phyloP scores from a whole-genome alignment of 2,797 vertebrate genomes.

The Myripristis jacobus region DNA sequence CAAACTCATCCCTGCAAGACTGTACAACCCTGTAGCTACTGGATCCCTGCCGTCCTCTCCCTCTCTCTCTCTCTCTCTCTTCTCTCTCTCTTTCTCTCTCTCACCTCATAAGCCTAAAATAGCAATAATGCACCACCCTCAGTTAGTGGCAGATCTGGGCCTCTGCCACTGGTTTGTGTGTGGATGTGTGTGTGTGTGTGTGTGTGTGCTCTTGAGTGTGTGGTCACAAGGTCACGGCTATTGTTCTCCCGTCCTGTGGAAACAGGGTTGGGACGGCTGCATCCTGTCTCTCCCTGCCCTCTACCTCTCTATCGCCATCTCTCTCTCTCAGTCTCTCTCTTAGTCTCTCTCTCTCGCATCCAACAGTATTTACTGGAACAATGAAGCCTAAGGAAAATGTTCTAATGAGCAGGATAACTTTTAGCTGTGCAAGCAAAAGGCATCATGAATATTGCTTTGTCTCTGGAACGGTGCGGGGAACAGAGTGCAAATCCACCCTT shows the following conservation, averaged over 20 bases:
- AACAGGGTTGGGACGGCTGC: slow-evolving; percentile 84
- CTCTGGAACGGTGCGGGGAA: slow-evolving; percentile 54
- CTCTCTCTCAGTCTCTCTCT: too few relatives aligned
- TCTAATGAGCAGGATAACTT: slow-evolving; percentile 78
- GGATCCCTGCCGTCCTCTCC: slow-evolving; percentile 72
- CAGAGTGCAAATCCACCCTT: slow-evolving; percentile 58
- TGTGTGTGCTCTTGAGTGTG: slow-evolving; percentile 33
- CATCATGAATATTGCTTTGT: slow-evolving; percentile 60
- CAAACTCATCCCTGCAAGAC: slow-evolving; percentile 66
- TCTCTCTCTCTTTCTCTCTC: slow-evolving; percentile 58
- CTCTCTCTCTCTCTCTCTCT: slow-evolving; percentile 71
- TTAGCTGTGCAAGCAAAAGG: slow-evolving; percentile 78
- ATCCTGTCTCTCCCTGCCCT: slow-evolving; percentile 84
- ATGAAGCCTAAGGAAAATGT: slow-evolving; percentile 75
- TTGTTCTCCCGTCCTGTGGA: slow-evolving; percentile 87
- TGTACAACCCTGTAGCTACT: slow-evolving; percentile 74
- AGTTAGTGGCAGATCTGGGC: slow-evolving; percentile 79
- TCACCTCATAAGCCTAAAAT: slow-evolving; percentile 80
- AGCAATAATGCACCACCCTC: slow-evolving; percentile 82
- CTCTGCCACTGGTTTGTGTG: slow-evolving; percentile 69
- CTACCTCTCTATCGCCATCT: slow-evolving; percentile 53
- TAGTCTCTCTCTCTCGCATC: too few relatives aligned
- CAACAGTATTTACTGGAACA: slow-evolving; percentile 78
- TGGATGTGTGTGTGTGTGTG: slow-evolving; percentile 22
- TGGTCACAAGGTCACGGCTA: slow-evolving; percentile 84